Percentiles rank a stretch among this genome's conserved stretches.
phyloP scores from a whole-genome alignment of 2,888 invertebrate species.

The Drosophila yooni region DNA sequence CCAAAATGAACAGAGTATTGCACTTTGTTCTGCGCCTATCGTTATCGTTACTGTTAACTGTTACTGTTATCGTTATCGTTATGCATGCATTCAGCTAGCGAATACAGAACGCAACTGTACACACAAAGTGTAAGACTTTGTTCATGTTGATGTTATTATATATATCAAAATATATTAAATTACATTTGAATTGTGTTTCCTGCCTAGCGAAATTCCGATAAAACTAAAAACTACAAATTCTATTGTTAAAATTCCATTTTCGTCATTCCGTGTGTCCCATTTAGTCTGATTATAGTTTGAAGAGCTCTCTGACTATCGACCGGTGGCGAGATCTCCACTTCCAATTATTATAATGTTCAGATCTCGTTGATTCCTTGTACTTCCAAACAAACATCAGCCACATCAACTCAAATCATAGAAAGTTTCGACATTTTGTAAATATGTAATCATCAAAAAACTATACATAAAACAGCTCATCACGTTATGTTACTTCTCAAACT shows the following conservation, averaged over 20 bases:
- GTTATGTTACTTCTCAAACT: slow-evolving; percentile 1
- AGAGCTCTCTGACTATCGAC: not conserved
- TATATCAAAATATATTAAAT: not conserved
- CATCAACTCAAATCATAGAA: slow-evolving; percentile 15
- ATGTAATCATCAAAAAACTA: slow-evolving; percentile 1
- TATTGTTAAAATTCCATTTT: slow-evolving; percentile 3
- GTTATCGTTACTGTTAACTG: slow-evolving; percentile 42
- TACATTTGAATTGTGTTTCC: slow-evolving; percentile 32
- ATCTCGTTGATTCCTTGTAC: slow-evolving; percentile 6
- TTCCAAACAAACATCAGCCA: slow-evolving; percentile 4
- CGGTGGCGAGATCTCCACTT: not conserved
- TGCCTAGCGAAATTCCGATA: slow-evolving; percentile 13
- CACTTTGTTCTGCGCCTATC: slow-evolving; percentile 40
- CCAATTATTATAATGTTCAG: not conserved
- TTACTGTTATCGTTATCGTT: slow-evolving; percentile 33
- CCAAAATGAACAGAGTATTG: slow-evolving; percentile 43
- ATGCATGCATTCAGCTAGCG: slow-evolving; percentile 51
- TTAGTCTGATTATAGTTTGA: slow-evolving; percentile 1
- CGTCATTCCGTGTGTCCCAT: slow-evolving; percentile 14
- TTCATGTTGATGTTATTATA: slow-evolving; percentile 12
- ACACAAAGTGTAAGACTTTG: slow-evolving; percentile 38
- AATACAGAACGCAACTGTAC: slow-evolving; percentile 38
- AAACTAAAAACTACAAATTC: not conserved
- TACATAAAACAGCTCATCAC: slow-evolving; percentile 8
- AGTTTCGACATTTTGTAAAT: slow-evolving; percentile 12